phyloP scores from a whole-genome alignment of 1,140 invertebrate species.

The Chionoecetes opilio region DNA sequence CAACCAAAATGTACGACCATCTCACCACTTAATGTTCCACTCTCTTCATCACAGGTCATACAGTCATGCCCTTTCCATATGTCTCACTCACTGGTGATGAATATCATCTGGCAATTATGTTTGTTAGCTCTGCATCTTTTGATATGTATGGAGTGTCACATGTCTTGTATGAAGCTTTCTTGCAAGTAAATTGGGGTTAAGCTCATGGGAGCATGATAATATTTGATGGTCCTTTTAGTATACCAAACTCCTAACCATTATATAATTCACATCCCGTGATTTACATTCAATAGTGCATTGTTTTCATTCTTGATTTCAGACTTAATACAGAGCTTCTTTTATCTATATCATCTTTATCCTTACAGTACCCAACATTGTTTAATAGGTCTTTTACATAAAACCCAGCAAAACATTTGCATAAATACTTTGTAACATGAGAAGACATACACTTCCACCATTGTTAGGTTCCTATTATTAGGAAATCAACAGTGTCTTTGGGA shows the following conservation, averaged over 20 bases:
- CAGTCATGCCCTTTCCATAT: no score
- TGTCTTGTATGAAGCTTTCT: no score
- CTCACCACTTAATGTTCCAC: no score
- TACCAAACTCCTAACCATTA: not conserved
- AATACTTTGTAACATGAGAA: not conserved
- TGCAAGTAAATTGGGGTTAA: no score
- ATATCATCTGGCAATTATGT: no score
- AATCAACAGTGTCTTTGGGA: not conserved
- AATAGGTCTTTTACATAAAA: not conserved
- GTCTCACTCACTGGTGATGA: no score
- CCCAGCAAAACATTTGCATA: not conserved
- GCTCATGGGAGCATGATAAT: no score
- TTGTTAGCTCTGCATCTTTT: no score
- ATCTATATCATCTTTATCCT: not conserved
- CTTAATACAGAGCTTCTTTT: not conserved
- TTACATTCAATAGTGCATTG: not conserved
- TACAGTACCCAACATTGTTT: not conserved
- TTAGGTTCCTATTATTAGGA: not conserved
- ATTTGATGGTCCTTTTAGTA: not conserved
- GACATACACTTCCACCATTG: not conserved
- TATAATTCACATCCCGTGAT: not conserved
- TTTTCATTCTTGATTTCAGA: not conserved
- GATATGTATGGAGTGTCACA: no score
- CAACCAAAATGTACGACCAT: no score
- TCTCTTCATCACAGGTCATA: no score